Conservation (phyloP, 92 coral and sea anemone genomes). For the Epizoanthus stellaris region DNA sequence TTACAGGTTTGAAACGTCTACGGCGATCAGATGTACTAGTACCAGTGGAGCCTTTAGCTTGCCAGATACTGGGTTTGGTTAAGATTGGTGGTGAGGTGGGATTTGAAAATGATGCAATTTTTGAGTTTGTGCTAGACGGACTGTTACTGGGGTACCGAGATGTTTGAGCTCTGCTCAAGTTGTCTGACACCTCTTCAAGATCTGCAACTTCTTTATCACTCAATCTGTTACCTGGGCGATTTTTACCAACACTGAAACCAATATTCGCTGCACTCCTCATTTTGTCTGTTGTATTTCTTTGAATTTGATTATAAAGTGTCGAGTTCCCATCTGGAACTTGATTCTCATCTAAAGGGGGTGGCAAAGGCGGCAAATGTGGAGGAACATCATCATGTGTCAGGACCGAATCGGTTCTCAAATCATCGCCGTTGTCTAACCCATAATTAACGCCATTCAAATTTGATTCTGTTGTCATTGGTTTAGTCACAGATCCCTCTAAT, state of each 20-base stretch:
- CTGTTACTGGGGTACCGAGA: not conserved
- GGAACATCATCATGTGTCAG: conserved; percentile 8
- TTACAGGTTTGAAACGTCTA: conserved; percentile 84
- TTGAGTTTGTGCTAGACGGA: not conserved
- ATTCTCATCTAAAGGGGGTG: conserved; percentile 54
- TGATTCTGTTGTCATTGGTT: conserved; percentile 13
- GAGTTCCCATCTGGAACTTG: not conserved
- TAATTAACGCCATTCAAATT: not conserved
- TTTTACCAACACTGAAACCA: not conserved
- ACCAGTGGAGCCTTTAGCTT: conserved; percentile 28
- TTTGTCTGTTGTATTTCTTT: not conserved
- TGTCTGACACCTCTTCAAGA: not conserved
- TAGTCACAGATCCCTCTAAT: not conserved
- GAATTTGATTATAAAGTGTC: not conserved
- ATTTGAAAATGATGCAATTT: not conserved
- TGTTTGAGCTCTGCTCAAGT: not conserved
- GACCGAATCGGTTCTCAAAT: not conserved
- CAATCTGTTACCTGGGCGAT: not conserved
- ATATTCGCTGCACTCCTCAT: not conserved
- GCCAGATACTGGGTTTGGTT: conserved; percentile 18
- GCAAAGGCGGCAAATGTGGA: conserved; percentile 45
- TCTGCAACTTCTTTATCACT: not conserved
- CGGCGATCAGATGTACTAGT: conserved; percentile 69
- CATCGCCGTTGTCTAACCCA: not conserved
- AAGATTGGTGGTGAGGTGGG: not conserved